Evolutionary conservation across 2,113 vertebrate genomes (phyloP), one percentile per base, ranked within the genome.

Genomic region (Alethe castanea): DNA sequence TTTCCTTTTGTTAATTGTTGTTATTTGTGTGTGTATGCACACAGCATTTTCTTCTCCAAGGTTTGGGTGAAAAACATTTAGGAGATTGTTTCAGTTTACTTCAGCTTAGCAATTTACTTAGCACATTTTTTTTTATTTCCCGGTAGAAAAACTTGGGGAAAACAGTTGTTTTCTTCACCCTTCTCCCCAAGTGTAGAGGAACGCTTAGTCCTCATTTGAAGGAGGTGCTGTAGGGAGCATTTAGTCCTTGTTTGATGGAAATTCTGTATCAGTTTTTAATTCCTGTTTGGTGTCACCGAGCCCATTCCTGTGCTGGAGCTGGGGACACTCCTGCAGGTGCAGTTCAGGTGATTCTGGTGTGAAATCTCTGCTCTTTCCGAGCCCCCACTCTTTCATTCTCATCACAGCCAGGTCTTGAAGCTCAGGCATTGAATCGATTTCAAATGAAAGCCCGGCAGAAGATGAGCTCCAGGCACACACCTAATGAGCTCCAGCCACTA

Each of bases 391-490:
- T 40, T 25, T 60, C 62, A 57, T 93, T 96, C 85, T 48, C 53
- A 8, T 82, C 90, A 24, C 94, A 87, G 78, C 8, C 78, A 45
- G 53, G 38, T 84, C 93, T 94, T 19, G 67, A 57, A 83, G 80
- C 83, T 92, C 72, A 33, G 5, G 6, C 45, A 38, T 33, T 2
- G 19, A 33, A 78, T 52, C 0, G 2, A 81, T 94, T 79, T 65
- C 81, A 64, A 16, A 81, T 38, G 29, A 62, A 84, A 19, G 57
- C 73, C 25, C 47, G 56, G 38, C 92, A 91, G 81, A 81, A 86
- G 87, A 42, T 82, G 74, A 40, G 90, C 96, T 94, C 29, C 62
- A 67, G 94, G 91, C 96, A 70, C 40, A 22, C 86, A 50, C 93
- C 89, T 91, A 86, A 95, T 54, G 81, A 90, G 84, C 87, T 85